Evolutionary conservation across 1,140 invertebrate species (phyloP), one percentile per base, ranked within the genome.

Genomic region (Cherax destructor): DNA sequence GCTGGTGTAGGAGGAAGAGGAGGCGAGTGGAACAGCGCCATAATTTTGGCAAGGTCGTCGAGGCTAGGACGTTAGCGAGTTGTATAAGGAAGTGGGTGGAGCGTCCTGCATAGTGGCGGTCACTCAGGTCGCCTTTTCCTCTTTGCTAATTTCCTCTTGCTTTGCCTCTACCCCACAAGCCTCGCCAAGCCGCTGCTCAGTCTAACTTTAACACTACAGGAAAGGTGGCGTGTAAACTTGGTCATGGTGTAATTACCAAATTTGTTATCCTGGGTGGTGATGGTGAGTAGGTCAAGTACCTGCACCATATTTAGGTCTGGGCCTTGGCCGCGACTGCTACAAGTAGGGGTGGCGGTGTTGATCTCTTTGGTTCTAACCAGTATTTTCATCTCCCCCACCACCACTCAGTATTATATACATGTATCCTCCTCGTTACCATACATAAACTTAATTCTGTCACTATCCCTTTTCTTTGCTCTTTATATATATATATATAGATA

Each of bases 31-130:
- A 74, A 81, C 88, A 90, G 80, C 80, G 61, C 88, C 88, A 90
- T 90, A 90, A 90, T 90, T 90, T 90, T 90, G 88, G 88, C 88
- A 90, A 90, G 88, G 88, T 83, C 88, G 88, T 90, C 72, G 52
- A 72, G 85, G 81, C 88, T 90, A 81, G 88, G 88, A 90, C 81
- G 80, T 90, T 90, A 90, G 88, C 80, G 50, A 81, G 80, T n/a
- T 84, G 80, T 90, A 90, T 90, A 90, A 90, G 88, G 88, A 90
- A 90, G 81, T 90, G 88, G 88, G 88, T 78, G 88, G 88, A 78
- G 88, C 88, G 81, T 47, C 21, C 9, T 79, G 77, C 78, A 65
- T 88, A 81, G 86, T 80, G 86, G 86, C 86, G 83, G 49, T 72
- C 86, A 81, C 69, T 84, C 69, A 18, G 52, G 65, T 90, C 72